Evolutionary conservation across 2,888 invertebrate genomes (phyloP).

Genomic region (Epistrophe eligans): DNA sequence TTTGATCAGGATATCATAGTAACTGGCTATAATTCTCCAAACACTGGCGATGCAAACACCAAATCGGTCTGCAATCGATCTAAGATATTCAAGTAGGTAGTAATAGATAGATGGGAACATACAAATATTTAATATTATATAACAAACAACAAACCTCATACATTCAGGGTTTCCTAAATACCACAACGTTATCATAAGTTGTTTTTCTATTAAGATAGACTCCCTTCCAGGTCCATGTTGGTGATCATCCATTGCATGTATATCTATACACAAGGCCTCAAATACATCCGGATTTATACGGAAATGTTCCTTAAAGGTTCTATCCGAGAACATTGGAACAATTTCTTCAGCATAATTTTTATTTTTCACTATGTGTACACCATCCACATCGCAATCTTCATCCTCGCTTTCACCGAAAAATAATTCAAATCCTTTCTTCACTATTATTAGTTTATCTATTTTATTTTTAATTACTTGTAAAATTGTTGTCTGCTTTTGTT

Average conservation of each 20-base stretch:
- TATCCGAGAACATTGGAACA: no score
- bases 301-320: neutral
- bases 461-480: no score
- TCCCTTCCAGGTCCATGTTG: neutral
- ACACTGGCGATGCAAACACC: slow-evolving; percentile 2
- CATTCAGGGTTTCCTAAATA: neutral
- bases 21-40: neutral
- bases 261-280: neutral
- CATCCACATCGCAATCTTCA: no score
- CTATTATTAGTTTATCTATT: no score
- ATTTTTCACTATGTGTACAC: no score
- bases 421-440: no score
- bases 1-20: neutral
- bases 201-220: neutral
- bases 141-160: neutral
- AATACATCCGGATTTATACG: neutral
- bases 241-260: neutral
- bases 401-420: no score
- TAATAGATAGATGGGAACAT: neutral
- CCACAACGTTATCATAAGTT: neutral
- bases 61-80: slow-evolving; percentile 5
- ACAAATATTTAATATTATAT: neutral
- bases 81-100: neutral
- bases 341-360: no score
- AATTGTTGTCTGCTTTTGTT: no score